A percentile compares a stretch with the other conserved stretches of the same genome.
Evolutionary conservation across 2,888 invertebrate genomes (phyloP).

Genomic region (Apoda limacodes): DNA sequence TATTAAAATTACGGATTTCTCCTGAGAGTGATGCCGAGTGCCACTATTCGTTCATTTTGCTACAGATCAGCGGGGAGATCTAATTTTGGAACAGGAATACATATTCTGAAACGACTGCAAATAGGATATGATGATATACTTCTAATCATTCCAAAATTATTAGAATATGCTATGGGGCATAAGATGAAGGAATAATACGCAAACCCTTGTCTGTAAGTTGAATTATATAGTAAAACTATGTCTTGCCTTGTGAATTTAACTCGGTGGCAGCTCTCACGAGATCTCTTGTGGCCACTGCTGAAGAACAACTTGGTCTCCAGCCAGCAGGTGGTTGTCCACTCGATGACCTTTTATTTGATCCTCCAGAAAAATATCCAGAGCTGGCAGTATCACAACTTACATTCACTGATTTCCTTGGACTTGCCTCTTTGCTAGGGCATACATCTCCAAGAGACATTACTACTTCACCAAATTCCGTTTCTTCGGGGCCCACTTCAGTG

Average conservation of each 20-base stretch:
- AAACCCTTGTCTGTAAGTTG: too few relatives aligned
- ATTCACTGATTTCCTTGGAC: conserved; percentile 61
- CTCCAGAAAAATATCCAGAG: conserved; percentile 62
- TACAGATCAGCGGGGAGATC: too few relatives aligned
- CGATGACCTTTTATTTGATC: conserved; percentile 58
- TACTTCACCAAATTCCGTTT: conserved; percentile 56
- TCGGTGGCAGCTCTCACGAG: conserved; percentile 75
- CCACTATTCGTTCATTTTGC: too few relatives aligned
- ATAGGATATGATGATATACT: too few relatives aligned
- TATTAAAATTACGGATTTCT: too few relatives aligned
- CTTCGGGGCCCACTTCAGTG: conserved; percentile 60
- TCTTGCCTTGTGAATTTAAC: conserved; percentile 76
- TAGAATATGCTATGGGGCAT: too few relatives aligned
- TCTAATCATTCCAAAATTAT: too few relatives aligned
- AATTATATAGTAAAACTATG: too few relatives aligned
- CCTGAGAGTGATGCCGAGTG: too few relatives aligned
- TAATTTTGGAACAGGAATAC: too few relatives aligned
- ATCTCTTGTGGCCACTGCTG: conserved; percentile 68
- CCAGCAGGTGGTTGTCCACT: conserved; percentile 65
- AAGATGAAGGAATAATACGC: too few relatives aligned
- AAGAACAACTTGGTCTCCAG: conserved; percentile 71
- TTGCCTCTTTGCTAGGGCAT: conserved; percentile 59
- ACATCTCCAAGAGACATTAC: conserved; percentile 55
- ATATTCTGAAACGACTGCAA: too few relatives aligned
- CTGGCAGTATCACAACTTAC: conserved; percentile 64